Conservation (phyloP, 2,888 invertebrate genomes). For the Cotesia congregata region DNA sequence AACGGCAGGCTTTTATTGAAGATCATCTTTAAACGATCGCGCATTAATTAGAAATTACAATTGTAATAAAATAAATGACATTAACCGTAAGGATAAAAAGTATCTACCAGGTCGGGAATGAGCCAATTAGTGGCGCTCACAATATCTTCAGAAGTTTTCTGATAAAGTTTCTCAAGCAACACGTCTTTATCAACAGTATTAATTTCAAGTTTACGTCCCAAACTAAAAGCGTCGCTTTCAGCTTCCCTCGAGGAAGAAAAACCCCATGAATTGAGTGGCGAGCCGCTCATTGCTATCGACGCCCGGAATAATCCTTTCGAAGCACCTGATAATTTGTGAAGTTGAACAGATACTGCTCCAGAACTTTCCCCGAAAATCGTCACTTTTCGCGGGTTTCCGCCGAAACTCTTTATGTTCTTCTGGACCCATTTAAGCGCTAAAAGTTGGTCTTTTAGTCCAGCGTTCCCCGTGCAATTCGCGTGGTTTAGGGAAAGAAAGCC, state of each 20-base stretch:
- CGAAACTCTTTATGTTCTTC: slow-evolving; percentile 40
- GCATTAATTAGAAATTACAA: background rate
- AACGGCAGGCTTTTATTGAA: background rate
- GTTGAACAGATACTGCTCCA: slow-evolving; percentile 36
- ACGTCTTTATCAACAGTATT: background rate
- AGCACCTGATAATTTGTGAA: slow-evolving; percentile 37
- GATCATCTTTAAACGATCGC: background rate
- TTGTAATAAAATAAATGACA: background rate
- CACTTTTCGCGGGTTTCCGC: slow-evolving; percentile 42
- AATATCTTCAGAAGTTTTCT: background rate
- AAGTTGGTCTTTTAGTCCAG: slow-evolving; percentile 43
- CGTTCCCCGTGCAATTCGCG: slow-evolving; percentile 43
- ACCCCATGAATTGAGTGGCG: slow-evolving; percentile 25
- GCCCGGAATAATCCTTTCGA: slow-evolving; percentile 34
- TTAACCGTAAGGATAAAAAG: background rate
- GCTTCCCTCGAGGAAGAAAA: background rate
- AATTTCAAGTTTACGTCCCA: slow-evolving; percentile 8
- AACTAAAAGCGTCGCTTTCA: background rate
- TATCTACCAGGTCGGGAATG: background rate
- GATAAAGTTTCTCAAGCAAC: slow-evolving; percentile 6
- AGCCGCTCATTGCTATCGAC: slow-evolving; percentile 30
- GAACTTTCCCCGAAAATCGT: slow-evolving; percentile 45
- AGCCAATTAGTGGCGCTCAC: background rate
- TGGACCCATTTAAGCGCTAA: slow-evolving; percentile 44
- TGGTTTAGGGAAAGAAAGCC: slow-evolving; percentile 42